These are phyloP conservation scores for Acarapis woodi DNA, from an alignment of 1,140 invertebrate genomes.

Conservation along the genomic window DNA sequence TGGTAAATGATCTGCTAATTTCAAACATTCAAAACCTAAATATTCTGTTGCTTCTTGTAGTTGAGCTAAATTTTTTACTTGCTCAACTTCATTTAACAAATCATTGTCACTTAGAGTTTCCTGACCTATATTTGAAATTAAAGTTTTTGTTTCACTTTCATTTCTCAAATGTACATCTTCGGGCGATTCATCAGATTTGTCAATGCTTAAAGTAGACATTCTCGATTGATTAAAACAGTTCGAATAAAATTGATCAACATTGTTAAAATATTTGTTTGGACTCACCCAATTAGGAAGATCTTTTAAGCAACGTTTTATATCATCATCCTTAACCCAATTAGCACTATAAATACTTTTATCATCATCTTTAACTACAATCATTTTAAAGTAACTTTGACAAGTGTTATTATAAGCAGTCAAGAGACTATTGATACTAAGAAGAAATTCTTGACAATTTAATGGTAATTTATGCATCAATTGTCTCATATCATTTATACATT, in stretches of 20 bases:
- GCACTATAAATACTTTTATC: conserved; percentile 44
- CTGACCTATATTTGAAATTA: conserved; percentile 47
- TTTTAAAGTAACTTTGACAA: conserved; percentile 37
- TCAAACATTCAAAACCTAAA: conserved; percentile 26
- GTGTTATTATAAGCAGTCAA: conserved; percentile 41
- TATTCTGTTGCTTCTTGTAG: conserved; percentile 71
- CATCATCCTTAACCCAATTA: conserved; percentile 72
- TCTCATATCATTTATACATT: conserved; percentile 33
- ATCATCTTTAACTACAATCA: conserved; percentile 13
- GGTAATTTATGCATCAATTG: conserved; percentile 37
- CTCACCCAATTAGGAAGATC: conserved; percentile 50
- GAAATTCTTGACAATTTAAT: conserved; percentile 32
- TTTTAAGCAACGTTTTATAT: conserved; percentile 65
- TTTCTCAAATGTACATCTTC: conserved; percentile 48
- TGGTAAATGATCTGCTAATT: conserved; percentile 17
- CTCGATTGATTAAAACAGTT: too few species aligned
- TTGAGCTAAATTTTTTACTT: conserved; percentile 48
- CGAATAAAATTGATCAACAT: too few species aligned
- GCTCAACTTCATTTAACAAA: conserved; percentile 42
- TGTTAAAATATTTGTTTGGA: conserved; percentile 13
- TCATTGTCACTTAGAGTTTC: conserved; percentile 49
- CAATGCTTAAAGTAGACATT: conserved; percentile 11
- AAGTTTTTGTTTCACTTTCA: conserved; percentile 60
- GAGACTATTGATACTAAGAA: conserved; percentile 33
- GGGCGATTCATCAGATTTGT: conserved; percentile 24